Base-by-base conservation (phyloP, 2,797 vertebrate genomes). In the Molossus alvarezi region DNA sequence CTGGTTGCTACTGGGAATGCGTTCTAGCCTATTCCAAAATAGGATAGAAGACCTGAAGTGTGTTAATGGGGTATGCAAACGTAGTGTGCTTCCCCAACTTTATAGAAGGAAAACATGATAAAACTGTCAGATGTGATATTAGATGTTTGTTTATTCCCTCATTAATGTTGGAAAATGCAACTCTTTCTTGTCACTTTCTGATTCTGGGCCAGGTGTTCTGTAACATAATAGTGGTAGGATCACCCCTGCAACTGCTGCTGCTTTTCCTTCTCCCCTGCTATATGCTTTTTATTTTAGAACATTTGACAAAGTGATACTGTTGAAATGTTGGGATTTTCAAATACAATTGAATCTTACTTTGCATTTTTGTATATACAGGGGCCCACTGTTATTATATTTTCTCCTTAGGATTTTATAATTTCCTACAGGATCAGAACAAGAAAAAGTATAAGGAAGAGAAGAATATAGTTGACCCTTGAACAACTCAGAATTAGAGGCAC, bases 131-230 rank as follows among this genome's bases (percentile, higher is more conserved):
- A 17, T 53, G 29, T 71, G 41, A 20, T 73, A 62, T n/a, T 53
- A 60, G 12, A 8, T 48, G 0, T 57, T 90, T 69, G 41, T 79
- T 89, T 67, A 33, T 27, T 57, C 51, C 67, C 25, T 85, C n/a
- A 83, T 69, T 94, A 51, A 88, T 85, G 94, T 86, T 91, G 72
- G 71, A 76, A 91, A 88, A 93, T 37, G 9, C 41, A 53, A 75
- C 9, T 17, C 48, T 25, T 7, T 72, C 51, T 58, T 80, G 2
- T 65, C 53, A 75, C 60, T 77, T 25, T 72, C 29, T 73, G 67
- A 65, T 53, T 72, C 25, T 89, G 73, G 58, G 20, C 45, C 71
- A 79, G 27, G 55, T 94, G 9, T 62, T 92, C 29, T 88, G 4
- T 73, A 86, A 72, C 2, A 7, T 79, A 55, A 58, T 23, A 89